Evolutionary conservation across 2,888 invertebrate species (phyloP).

Genomic region (Escarpia spicata): DNA sequence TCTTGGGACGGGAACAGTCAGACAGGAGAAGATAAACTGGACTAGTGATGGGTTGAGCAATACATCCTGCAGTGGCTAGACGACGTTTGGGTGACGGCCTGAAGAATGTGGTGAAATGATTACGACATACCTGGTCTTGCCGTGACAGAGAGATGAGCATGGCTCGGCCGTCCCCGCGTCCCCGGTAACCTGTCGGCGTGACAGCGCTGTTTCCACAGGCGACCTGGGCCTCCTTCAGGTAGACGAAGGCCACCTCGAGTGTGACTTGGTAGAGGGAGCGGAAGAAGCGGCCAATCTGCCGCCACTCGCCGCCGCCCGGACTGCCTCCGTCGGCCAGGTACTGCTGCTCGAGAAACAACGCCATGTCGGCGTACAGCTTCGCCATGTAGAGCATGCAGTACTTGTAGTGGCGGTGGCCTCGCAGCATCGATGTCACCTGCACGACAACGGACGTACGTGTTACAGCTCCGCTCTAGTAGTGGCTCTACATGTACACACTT

Average conservation of each 20-base stretch:
- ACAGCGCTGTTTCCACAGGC: neutral
- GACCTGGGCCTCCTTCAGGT: neutral
- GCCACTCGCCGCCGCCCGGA: neutral
- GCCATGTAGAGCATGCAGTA: conserved; percentile 7
- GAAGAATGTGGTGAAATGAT: neutral
- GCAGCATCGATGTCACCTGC: neutral
- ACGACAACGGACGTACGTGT: neutral
- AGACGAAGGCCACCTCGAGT: neutral
- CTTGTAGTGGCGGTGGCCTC: neutral
- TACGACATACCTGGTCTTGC: neutral
- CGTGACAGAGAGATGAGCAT: neutral
- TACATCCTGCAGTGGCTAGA: neutral
- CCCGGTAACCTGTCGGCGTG: neutral
- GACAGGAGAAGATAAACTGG: no score
- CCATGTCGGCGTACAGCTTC: conserved; percentile 4
- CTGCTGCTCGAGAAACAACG: neutral
- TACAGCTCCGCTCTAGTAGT: neutral
- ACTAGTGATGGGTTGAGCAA: no score
- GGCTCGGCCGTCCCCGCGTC: neutral
- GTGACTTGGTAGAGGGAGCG: conserved; percentile 2
- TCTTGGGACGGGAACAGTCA: neutral
- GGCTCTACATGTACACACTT: neutral
- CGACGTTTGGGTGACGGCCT: neutral
- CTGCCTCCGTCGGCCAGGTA: neutral
- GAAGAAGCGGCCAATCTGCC: neutral